Conservation (phyloP, 2,888 invertebrate species). For the Drosophila rellima region DNA sequence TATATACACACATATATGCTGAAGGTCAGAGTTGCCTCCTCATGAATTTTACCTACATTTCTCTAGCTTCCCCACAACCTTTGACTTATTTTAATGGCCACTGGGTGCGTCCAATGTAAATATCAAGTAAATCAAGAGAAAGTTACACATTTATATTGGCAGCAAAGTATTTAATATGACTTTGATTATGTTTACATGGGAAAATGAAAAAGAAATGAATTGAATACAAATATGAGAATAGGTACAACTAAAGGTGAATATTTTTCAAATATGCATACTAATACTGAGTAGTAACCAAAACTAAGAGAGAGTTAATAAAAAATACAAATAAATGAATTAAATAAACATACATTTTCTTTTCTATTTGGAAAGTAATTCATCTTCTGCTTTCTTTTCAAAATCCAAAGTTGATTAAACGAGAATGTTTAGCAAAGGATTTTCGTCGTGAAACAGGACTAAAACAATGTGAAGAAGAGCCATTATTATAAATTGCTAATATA, state of each 20-base stretch:
- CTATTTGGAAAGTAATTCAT: no score
- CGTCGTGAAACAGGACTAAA: no score
- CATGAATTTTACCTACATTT: neutral
- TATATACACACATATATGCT: neutral
- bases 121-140: conserved; percentile 1
- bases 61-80: neutral
- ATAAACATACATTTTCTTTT: no score
- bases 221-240: neutral
- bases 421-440: no score
- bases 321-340: no score
- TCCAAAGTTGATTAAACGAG: no score
- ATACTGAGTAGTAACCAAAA: no score
- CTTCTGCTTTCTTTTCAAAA: no score
- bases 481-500: neutral
- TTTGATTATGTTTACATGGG: conserved; percentile 8
- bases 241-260: neutral
- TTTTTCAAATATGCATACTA: neutral
- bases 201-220: neutral
- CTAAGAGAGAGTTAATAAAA: no score
- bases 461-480: neutral
- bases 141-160: conserved; percentile 7
- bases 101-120: neutral
- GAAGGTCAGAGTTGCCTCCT: conserved; percentile 8
- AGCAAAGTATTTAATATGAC: conserved; percentile 4
- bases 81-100: neutral